Evolutionary conservation across 2,888 invertebrate species (phyloP).

Genomic region (Steinernema scapterisci): DNA sequence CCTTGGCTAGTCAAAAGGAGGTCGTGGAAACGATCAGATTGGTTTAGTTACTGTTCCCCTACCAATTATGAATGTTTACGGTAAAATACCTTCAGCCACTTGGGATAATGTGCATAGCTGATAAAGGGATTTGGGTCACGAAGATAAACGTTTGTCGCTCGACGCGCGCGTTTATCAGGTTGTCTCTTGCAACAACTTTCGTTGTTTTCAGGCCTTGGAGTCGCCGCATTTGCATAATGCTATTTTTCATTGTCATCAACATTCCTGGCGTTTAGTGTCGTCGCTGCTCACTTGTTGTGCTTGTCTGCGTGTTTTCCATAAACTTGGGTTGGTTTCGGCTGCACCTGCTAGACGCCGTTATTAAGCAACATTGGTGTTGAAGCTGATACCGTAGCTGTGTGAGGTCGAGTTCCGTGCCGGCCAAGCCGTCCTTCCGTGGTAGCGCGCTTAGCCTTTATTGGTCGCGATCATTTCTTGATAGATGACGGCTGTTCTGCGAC

Average conservation of each 20-base stretch:
- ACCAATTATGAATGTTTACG: neutral
- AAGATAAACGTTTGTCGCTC: neutral
- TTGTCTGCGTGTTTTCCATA: too few species aligned
- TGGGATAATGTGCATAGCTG: neutral
- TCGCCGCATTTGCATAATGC: constrained; percentile 2
- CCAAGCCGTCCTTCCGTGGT: neutral
- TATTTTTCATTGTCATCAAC: neutral
- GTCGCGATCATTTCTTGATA: constrained; percentile 7
- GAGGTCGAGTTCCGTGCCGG: too few species aligned
- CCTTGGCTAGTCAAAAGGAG: too few species aligned
- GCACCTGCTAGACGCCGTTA: too few species aligned
- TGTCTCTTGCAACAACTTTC: neutral
- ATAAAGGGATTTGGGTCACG: neutral
- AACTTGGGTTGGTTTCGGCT: too few species aligned
- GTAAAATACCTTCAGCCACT: neutral
- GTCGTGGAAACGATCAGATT: too few species aligned
- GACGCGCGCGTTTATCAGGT: neutral
- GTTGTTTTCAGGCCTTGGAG: neutral
- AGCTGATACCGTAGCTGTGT: too few species aligned
- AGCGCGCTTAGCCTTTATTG: constrained; percentile 5
- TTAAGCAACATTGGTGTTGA: too few species aligned
- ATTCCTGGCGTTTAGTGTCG: neutral
- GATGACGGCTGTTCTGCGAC: neutral
- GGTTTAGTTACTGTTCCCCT: too few species aligned
- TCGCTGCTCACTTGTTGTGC: neutral